These are phyloP conservation scores for Eutrigla gurnardus DNA, from an alignment of 2,797 vertebrate species.

Conservation along the genomic window DNA sequence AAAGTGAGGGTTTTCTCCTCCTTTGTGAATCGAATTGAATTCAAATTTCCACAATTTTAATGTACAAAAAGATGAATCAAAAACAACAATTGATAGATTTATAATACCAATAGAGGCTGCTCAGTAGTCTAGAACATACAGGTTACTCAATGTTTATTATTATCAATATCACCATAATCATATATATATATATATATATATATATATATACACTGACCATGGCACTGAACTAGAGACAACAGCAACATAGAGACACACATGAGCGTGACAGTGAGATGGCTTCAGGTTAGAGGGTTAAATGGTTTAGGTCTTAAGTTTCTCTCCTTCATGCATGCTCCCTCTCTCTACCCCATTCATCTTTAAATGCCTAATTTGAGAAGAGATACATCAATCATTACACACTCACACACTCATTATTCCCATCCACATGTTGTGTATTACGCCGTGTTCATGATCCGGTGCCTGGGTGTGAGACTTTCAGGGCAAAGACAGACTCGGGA, in stretches of 20 bases:
- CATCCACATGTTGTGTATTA: conserved; percentile 34
- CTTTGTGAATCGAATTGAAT: not conserved
- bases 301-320: conserved; percentile 60
- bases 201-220: no score
- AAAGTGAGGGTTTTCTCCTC: not conserved
- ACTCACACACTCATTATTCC: conserved; percentile 33
- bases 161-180: no score
- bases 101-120: not conserved
- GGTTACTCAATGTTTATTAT: no score
- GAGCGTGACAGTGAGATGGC: conserved; percentile 53
- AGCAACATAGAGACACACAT: no score
- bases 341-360: conserved; percentile 51
- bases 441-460: conserved; percentile 18
- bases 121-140: not conserved
- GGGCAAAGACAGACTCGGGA: conserved; percentile 61
- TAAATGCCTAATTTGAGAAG: conserved; percentile 52
- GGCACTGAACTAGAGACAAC: no score
- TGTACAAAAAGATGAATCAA: not conserved
- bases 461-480: conserved; percentile 44
- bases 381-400: conserved; percentile 66
- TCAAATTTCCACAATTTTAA: not conserved
- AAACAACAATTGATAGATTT: not conserved
- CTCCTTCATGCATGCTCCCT: conserved; percentile 35
- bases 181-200: no score
- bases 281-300: conserved; percentile 70